Conservation (phyloP, 2,797 vertebrate genomes). For the Delichon dasypus region DNA sequence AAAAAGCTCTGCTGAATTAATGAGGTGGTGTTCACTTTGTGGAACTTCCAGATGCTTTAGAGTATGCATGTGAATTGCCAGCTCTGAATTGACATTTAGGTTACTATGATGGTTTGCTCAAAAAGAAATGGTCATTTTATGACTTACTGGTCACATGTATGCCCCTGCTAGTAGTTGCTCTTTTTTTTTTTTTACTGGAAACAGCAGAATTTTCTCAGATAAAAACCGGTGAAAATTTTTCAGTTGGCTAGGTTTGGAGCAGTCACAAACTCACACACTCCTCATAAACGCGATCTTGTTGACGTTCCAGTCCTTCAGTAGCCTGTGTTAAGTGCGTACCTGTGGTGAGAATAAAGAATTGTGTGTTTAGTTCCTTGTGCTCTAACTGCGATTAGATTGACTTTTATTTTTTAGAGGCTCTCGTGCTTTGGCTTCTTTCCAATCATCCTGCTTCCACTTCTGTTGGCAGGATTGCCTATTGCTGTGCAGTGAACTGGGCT, state of each 20-base stretch:
- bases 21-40: neutral
- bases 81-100: neutral
- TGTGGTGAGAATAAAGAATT: neutral
- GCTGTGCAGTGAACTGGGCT: conserved; percentile 3
- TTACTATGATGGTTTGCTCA: neutral
- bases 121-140: neutral
- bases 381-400: neutral
- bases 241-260: neutral
- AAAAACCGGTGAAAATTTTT: neutral
- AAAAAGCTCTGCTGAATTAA: conserved; percentile 51
- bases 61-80: neutral
- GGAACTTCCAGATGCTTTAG: conserved; percentile 11
- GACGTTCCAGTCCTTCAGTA: neutral
- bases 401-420: neutral
- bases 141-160: neutral
- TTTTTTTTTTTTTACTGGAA: neutral
- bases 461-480: neutral
- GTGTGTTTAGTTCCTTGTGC: neutral
- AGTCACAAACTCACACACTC: neutral
- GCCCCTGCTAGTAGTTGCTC: neutral
- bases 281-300: accelerated
- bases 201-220: neutral
- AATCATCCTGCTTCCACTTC: neutral
- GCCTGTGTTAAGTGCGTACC: neutral
- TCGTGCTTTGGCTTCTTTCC: neutral